Percentiles rank a stretch among this genome's conserved stretches.
Evolutionary conservation across 1,140 invertebrate species (phyloP).

Genomic region (Conopomorpha cramerella): DNA sequence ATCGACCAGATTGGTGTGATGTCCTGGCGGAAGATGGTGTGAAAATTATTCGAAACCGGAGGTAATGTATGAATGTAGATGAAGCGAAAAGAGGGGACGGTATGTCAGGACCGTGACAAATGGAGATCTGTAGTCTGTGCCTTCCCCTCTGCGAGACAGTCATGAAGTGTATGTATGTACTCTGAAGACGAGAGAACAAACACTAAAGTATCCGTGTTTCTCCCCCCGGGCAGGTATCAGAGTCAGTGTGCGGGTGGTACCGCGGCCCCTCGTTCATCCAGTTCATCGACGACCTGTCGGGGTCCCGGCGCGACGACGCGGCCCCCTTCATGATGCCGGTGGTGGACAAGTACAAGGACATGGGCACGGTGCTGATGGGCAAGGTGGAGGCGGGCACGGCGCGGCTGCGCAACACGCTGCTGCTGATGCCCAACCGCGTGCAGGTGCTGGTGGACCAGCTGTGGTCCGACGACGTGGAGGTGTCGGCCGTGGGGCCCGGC

Average conservation of each 20-base stretch:
- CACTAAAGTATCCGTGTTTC: too few relatives aligned
- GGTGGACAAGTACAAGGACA: slow-evolving; percentile 99
- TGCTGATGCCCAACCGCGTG: slow-evolving; percentile 98
- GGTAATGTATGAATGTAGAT: too few relatives aligned
- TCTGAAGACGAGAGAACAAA: too few relatives aligned
- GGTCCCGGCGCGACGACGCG: slow-evolving; percentile 87
- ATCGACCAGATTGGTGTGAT: too few relatives aligned
- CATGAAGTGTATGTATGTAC: too few relatives aligned
- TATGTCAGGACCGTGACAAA: too few relatives aligned
- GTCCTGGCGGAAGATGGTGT: too few relatives aligned
- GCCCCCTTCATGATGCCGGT: slow-evolving; percentile 98
- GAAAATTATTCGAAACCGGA: too few relatives aligned
- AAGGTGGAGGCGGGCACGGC: slow-evolving; percentile 97
- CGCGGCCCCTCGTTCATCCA: slow-evolving; percentile 93
- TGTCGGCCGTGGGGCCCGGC: slow-evolving; percentile 88
- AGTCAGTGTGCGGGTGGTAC: slow-evolving; percentile 90
- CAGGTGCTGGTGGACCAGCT: slow-evolving; percentile 93
- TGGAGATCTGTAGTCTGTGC: too few relatives aligned
- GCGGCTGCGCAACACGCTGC: slow-evolving; percentile 86
- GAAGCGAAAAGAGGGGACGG: too few relatives aligned
- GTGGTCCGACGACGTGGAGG: slow-evolving; percentile 97
- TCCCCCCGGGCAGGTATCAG: slow-evolving; percentile 71
- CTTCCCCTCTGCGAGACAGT: too few relatives aligned
- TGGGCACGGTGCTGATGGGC: slow-evolving; percentile 99
- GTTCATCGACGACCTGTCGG: slow-evolving; percentile 93